These are phyloP conservation scores for Erebia epiphron DNA, from an alignment of 2,888 invertebrate species.

Conservation along the genomic window DNA sequence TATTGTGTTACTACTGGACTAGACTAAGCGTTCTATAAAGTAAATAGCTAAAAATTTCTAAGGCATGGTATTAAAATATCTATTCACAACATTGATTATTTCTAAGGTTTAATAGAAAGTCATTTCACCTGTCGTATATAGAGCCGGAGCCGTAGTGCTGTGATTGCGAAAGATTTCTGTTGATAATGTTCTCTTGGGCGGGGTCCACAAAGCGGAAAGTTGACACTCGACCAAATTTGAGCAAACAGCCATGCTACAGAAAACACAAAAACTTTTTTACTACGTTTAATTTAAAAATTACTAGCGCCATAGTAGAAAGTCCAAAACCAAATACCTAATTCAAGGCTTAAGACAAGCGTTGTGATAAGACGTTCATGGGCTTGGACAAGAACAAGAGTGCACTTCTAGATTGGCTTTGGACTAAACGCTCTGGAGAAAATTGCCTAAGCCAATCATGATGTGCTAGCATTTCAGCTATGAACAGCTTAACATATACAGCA, in stretches of 20 bases:
- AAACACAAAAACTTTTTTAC: not conserved
- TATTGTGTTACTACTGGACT: constrained; percentile 30
- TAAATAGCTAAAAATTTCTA: constrained; percentile 32
- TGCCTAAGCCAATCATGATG: too few species aligned
- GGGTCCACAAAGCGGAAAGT: constrained; percentile 94
- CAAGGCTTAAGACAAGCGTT: too few species aligned
- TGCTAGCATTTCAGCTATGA: too few species aligned
- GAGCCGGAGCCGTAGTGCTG: constrained; percentile 89
- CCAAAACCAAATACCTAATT: too few species aligned
- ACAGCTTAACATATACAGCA: too few species aligned
- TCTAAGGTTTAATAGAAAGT: not conserved
- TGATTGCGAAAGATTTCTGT: constrained; percentile 89
- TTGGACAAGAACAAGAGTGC: too few species aligned
- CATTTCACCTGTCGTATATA: constrained; percentile 89
- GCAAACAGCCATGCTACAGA: constrained; percentile 89
- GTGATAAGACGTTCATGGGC: too few species aligned
- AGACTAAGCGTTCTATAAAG: constrained; percentile 33
- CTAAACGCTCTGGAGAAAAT: too few species aligned
- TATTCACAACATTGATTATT: constrained; percentile 40
- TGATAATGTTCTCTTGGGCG: constrained; percentile 89
- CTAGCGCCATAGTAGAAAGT: too few species aligned
- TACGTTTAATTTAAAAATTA: too few species aligned
- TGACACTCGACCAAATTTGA: constrained; percentile 93
- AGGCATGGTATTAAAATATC: constrained; percentile 25
- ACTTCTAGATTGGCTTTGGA: too few species aligned